A percentile compares a stretch with the other conserved stretches of the same genome.
phyloP scores from a whole-genome alignment of 2,113 vertebrate genomes.

The Dinomys branickii region DNA sequence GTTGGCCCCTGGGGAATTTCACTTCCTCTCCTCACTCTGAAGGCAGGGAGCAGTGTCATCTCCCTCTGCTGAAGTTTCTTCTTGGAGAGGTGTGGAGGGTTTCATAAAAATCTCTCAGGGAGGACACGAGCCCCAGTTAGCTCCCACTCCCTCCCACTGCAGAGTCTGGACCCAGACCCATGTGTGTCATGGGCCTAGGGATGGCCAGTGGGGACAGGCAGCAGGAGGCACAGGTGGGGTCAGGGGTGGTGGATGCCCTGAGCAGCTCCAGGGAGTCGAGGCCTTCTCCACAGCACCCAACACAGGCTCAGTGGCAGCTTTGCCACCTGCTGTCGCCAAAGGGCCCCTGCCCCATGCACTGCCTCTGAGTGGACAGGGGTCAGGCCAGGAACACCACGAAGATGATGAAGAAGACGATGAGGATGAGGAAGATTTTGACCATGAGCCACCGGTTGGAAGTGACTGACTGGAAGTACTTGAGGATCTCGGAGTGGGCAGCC shows the following conservation, averaged over 20 bases:
- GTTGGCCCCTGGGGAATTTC: conserved; percentile 71
- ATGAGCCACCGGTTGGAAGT: conserved; percentile 97
- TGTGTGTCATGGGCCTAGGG: conserved; percentile 44
- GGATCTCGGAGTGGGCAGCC: conserved; percentile 93
- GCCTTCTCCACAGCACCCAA: conserved; percentile 67
- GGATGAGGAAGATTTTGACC: conserved; percentile 97
- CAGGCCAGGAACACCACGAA: conserved; percentile 96
- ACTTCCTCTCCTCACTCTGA: conserved; percentile 49
- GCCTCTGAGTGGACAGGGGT: conserved; percentile 69
- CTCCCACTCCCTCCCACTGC: conserved; percentile 59
- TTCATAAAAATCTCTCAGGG: conserved; percentile 55
- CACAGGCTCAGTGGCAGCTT: conserved; percentile 58
- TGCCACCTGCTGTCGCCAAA: conserved; percentile 57
- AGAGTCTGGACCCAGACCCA: conserved; percentile 83
- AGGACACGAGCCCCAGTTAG: conserved; percentile 17
- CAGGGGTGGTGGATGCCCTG: conserved; percentile 53
- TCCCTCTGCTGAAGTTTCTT: conserved; percentile 44
- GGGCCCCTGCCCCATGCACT: background rate
- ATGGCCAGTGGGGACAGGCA: background rate
- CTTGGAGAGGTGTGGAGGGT: conserved; percentile 12
- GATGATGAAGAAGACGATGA: conserved; percentile 95
- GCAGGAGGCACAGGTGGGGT: background rate
- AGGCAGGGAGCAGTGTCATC: conserved; percentile 29
- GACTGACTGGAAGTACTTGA: conserved; percentile 97
- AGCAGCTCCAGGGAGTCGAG: conserved; percentile 69